Evolutionary conservation across 64 coral and sea anemone species (phyloP), one percentile per base, ranked within the genome.

Genomic region (Trachythela sp.): DNA sequence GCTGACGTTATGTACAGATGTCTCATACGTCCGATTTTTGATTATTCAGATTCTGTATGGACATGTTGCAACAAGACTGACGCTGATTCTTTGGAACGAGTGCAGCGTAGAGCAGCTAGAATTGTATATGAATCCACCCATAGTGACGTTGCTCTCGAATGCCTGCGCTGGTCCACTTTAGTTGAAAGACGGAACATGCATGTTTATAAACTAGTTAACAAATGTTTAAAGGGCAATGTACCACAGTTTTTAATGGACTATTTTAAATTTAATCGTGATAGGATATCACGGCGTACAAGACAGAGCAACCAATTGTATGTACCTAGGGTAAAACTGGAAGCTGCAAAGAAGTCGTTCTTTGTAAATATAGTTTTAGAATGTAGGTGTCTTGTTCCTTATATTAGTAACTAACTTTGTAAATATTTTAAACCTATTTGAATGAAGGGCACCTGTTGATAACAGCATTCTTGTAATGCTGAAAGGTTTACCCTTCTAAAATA

Each of bases 181-280:
- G 71, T 77, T 68, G 59, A 68, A 68, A 68, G 59, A 22, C 59
- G 59, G 59, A 14, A 68, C 59, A 68, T 68, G 59, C 71, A 77
- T 77, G 71, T 77, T 77, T 32, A 77, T 77, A 77, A 77, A n/a
- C 71, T 77, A 77, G 71, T 77, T 77, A 77, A 77, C 31, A 77
- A 77, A 77, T 34, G 71, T n/a, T 77, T 77, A n/a, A 77, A 77
- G 71, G 71, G 71, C 71, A 77, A 77, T n/a, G n/a, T n/a, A n/a
- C n/a, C n/a, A n/a, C n/a, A n/a, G n/a, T n/a, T n/a, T n/a, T n/a
- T n/a, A n/a, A n/a, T 77, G 36, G 71, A 77, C 71, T 77, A 77
- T 34, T 77, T 77, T 77, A 77, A 77, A 77, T 77, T 77, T 77
- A 77, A 77, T 77, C 31, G 71, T 77, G 71, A 77, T 77, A 77